Percentiles rank a stretch among this genome's conserved stretches.
Evolutionary conservation across 2,888 invertebrate species (phyloP).

Genomic region (Macrosoma leucophasiata): DNA sequence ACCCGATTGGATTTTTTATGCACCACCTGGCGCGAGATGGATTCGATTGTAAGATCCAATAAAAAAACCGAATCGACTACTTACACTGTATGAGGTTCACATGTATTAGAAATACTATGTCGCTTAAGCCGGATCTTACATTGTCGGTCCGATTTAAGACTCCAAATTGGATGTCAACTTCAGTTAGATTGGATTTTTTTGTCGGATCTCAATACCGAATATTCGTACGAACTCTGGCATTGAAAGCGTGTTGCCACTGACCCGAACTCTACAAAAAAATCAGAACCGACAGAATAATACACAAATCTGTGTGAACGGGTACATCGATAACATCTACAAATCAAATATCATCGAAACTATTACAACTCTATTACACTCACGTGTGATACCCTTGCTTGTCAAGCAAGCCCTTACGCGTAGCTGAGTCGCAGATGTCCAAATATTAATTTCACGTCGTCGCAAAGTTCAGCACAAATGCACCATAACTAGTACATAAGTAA

Average conservation of each 20-base stretch:
- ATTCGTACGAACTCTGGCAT: background rate
- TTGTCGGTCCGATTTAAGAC: background rate
- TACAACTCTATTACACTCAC: too few species aligned
- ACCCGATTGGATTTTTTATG: too few species aligned
- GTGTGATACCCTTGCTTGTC: too few species aligned
- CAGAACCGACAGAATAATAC: background rate
- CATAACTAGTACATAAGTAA: too few species aligned
- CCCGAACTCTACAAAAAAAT: background rate
- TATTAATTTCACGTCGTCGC: too few species aligned
- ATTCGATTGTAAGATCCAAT: too few species aligned
- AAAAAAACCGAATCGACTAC: constrained; percentile 7
- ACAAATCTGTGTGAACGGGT: background rate
- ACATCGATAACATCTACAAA: too few species aligned
- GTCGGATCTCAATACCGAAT: background rate
- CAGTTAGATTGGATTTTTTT: background rate
- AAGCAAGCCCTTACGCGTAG: too few species aligned
- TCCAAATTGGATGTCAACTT: background rate
- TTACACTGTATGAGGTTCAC: constrained; percentile 5
- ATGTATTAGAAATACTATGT: constrained; percentile 5
- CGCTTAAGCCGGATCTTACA: background rate
- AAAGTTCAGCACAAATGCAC: too few species aligned
- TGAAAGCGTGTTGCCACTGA: background rate
- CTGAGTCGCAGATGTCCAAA: too few species aligned
- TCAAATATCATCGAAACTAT: too few species aligned
- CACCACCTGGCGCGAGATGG: too few species aligned